Evolutionary conservation across 2,797 vertebrate genomes (phyloP).

Genomic region (Gila robusta): DNA sequence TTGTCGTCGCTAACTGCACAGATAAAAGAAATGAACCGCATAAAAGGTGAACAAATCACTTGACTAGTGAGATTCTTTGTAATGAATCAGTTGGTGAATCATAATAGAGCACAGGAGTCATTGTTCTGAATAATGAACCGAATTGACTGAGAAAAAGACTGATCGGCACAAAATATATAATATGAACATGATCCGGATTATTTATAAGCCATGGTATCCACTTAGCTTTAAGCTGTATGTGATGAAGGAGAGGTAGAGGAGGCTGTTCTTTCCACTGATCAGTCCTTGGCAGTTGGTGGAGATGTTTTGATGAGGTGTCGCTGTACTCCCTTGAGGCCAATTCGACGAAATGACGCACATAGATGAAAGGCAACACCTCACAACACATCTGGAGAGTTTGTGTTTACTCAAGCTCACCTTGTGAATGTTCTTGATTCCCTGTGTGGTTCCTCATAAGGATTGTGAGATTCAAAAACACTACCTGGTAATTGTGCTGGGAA

Average conservation of each 20-base stretch:
- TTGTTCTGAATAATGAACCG: neutral
- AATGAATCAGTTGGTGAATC: neutral
- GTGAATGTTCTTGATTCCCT: slow-evolving; percentile 44
- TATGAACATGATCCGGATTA: neutral
- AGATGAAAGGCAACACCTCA: slow-evolving; percentile 50
- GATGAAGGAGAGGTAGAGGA: slow-evolving; percentile 9
- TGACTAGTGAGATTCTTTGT: neutral
- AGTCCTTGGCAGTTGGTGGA: slow-evolving; percentile 27
- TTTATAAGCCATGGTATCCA: neutral
- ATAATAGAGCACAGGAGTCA: neutral
- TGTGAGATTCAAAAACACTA: slow-evolving; percentile 4
- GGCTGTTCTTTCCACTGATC: slow-evolving; percentile 33
- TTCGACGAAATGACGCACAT: slow-evolving; percentile 38
- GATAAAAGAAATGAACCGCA: neutral
- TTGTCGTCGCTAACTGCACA: neutral
- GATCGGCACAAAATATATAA: neutral
- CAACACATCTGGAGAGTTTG: slow-evolving; percentile 49
- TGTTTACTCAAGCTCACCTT: slow-evolving; percentile 38
- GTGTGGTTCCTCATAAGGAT: slow-evolving; percentile 3
- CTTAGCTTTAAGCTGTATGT: slow-evolving; percentile 1
- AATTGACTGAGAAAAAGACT: neutral
- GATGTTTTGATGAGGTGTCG: slow-evolving; percentile 39
- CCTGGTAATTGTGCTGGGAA: slow-evolving; percentile 57
- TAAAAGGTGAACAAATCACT: neutral
- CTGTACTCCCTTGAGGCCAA: slow-evolving; percentile 41